A percentile compares a stretch with the other conserved stretches of the same genome.
Evolutionary conservation across 2,888 invertebrate genomes (phyloP).

Genomic region (Phorcus lineatus): DNA sequence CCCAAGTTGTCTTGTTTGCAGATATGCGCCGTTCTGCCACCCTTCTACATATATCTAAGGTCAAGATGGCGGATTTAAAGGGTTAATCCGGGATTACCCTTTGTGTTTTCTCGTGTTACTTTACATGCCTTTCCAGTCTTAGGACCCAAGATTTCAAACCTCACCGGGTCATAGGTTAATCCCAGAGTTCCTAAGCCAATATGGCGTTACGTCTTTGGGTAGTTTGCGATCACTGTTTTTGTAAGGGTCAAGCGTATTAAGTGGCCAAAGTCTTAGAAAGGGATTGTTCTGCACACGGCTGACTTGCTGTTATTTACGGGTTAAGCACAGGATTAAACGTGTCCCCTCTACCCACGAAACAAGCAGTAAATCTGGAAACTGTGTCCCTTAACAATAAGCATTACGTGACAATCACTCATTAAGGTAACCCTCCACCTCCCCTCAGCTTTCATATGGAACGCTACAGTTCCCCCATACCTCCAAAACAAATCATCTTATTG

Average conservation of each 20-base stretch:
- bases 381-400: neutral
- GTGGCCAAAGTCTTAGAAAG: conserved; percentile 8
- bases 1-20: neutral
- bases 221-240: neutral
- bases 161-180: conserved; percentile 9
- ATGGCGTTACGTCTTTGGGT: conserved; percentile 10
- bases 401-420: conserved; percentile 8
- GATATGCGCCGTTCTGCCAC: neutral
- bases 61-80: conserved; percentile 6
- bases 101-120: conserved; percentile 21
- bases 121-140: neutral
- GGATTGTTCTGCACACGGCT: neutral
- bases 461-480: conserved; percentile 1
- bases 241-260: conserved; percentile 21
- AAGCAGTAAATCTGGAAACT: conserved; percentile 11
- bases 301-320: neutral
- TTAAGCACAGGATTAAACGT: conserved; percentile 6
- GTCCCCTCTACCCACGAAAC: neutral
- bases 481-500: conserved; percentile 6
- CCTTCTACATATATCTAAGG: neutral
- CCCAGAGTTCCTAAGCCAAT: conserved; percentile 8
- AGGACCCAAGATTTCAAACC: conserved; percentile 18
- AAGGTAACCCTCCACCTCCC: neutral
- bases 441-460: neutral
- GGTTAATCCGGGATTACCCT: conserved; percentile 20